Percentiles rank a stretch among this genome's conserved stretches.
Evolutionary conservation across 2,113 vertebrate species (phyloP).

Genomic region (Sinocyclocheilus rhinocerous): DNA sequence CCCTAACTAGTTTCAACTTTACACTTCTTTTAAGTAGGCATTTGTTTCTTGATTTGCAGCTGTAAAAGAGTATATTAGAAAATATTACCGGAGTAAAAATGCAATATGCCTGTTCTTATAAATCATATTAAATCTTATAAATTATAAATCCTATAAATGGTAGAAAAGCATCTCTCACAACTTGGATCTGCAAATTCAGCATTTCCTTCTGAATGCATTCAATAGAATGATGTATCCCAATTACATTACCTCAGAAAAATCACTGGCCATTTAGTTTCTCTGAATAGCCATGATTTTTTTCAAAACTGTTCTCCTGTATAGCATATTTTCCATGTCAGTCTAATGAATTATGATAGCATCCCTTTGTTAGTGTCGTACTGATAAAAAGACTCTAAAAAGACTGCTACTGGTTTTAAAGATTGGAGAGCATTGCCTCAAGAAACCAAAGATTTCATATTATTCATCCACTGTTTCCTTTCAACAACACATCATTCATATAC

Average conservation of each 20-base stretch:
- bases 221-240: background rate
- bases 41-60: too few relatives aligned
- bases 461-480: background rate
- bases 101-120: background rate
- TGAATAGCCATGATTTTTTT: constrained; percentile 1
- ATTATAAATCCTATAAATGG: too few relatives aligned
- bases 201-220: background rate
- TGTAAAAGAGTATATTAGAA: background rate
- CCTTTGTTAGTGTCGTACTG: background rate
- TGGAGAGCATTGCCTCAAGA: background rate
- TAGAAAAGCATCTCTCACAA: background rate
- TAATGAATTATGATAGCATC: background rate
- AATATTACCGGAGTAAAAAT: background rate
- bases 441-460: background rate
- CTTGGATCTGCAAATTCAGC: background rate
- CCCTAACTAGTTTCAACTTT: background rate
- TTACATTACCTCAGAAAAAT: constrained; percentile 1
- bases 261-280: background rate
- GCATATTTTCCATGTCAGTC: background rate
- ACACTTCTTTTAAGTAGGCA: too few relatives aligned
- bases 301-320: background rate
- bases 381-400: background rate
- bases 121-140: background rate
- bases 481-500: too few relatives aligned
- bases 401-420: background rate